Conservation (phyloP, 2,888 invertebrate species). For the Rhorus exstirpatorius region DNA sequence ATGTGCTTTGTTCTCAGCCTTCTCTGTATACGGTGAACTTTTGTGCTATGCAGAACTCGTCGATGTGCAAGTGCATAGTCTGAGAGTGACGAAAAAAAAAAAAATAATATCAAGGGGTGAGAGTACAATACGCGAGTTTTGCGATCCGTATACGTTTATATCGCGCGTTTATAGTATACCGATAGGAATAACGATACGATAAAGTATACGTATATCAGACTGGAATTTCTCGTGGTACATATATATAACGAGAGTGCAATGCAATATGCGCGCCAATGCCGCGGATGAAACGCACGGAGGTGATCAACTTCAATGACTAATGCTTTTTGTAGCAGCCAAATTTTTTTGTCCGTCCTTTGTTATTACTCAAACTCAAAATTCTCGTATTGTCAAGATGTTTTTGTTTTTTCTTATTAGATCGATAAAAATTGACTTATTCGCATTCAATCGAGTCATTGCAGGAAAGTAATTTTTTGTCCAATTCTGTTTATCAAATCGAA, state of each 20-base stretch:
- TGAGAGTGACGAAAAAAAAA: constrained; percentile 20
- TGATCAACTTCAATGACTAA: constrained; percentile 30
- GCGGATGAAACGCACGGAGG: constrained; percentile 71
- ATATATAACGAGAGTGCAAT: constrained; percentile 43
- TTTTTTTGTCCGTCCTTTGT: no score
- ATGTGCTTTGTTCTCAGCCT: background rate
- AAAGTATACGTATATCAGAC: constrained; percentile 75
- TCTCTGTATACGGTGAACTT: background rate
- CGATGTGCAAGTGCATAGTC: constrained; percentile 14
- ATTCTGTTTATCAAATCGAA: no score
- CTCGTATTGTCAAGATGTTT: no score
- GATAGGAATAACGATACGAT: constrained; percentile 81
- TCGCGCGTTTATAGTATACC: constrained; percentile 72
- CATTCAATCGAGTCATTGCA: no score
- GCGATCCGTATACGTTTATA: constrained; percentile 41
- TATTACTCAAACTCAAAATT: no score
- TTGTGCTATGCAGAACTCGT: constrained; percentile 1
- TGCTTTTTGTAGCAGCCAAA: no score
- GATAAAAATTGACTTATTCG: no score
- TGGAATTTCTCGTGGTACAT: constrained; percentile 78
- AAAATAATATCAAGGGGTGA: constrained; percentile 20
- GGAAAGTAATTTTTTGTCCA: no score
- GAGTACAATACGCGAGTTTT: constrained; percentile 25
- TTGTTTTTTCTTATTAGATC: no score
- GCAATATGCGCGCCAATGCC: constrained; percentile 39